Base-by-base conservation (phyloP, 2,113 vertebrate species). In the Serinus canaria region DNA sequence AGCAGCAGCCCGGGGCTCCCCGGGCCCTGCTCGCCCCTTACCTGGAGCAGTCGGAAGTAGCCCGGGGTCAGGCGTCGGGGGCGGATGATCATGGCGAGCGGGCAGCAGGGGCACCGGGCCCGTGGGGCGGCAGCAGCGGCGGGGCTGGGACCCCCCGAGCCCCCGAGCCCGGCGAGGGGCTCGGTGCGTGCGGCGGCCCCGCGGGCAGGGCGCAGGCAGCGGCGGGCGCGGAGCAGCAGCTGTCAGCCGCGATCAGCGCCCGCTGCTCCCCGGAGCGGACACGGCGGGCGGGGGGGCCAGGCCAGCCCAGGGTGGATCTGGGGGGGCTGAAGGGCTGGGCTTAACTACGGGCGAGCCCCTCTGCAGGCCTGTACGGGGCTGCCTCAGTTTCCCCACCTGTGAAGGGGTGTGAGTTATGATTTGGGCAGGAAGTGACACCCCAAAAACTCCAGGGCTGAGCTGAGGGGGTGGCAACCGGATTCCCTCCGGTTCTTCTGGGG, bases 21-120 rank as follows among this genome's bases (percentile, higher is more conserved):
- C 20, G 21, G 4, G 3, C 49, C 76, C 76, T 1, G 3, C 24
- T 83, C 12, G 0, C 14, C 44, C 67, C 87, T 94, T 98, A 99
- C 99, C 98, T 99, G 99, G 56, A 99, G 98, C 82, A 99, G 98
- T 37, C 99, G 98, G 94, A 99, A 99, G 63, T 99, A 99, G 46
- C 99, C 99, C 10, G 99, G 99, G 20, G 99, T 99, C 87, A 99
- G 97, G 70, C 98, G 98, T n/a, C 98, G 98, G 83, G 99, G 98
- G 79, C 98, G 97, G 98, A 99, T 99, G 96, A 98, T 98, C 98
- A 99, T 99, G 82, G 92, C 63, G 96, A 25, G 11, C 1, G 14
- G 46, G 68, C n/a, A 56, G 60, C 58, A 2, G 91, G 49, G 39
- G 88, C 67, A 17, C 35, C 10, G 15, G 67, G 20, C 37, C 37